Evolutionary conservation across 2,888 invertebrate species (phyloP), one percentile per base, ranked within the genome.

Genomic region (Meandrusa payeni): DNA sequence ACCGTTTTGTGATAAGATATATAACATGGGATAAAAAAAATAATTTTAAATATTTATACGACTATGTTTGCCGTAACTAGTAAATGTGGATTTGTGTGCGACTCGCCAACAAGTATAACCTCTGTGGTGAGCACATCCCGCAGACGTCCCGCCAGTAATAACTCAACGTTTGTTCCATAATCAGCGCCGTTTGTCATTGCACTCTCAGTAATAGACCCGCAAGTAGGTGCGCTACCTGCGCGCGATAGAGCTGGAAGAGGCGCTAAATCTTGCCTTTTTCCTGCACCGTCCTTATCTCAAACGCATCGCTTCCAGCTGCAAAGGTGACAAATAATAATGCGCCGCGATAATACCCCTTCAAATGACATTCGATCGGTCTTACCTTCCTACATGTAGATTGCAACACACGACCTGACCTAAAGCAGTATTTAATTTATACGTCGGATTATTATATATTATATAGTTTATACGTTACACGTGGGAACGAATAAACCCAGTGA

Each of bases 181-280:
- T 44, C 44, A 12, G 6, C 3, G 23, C 9, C 15, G 27, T 44
- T 32, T 26, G 32, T 44, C 44, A 44, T 17, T 7, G 27, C 40
- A 2, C 27, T 20, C 22, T 9, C 28, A 6, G 38, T 22, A 33
- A 44, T 39, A 39, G 39, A 11, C 22, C 44, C 7, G 24, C 19
- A 37, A 32, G 43, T 43, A 38, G 42, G 31, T 26, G 24, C 23
- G 43, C 38, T 44, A 44, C 38, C 43, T 29, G 32, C 24, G 26
- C 33, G 7, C 29, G 39, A 39, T 39, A 41, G 13, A 22, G 28
- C 11, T 12, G 12, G 11, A 13, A 20, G 10, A 31, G 17, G 44
- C 22, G 44, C 17, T 33, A 33, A 33, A 27, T 44, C 44, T 26
- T 24, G n/a, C 22, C 9, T 23, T 23, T 44, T 38, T 28, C 26